These are phyloP conservation scores for Furcifer pardalis DNA, from an alignment of 2,797 vertebrate genomes.

Conservation along the genomic window DNA sequence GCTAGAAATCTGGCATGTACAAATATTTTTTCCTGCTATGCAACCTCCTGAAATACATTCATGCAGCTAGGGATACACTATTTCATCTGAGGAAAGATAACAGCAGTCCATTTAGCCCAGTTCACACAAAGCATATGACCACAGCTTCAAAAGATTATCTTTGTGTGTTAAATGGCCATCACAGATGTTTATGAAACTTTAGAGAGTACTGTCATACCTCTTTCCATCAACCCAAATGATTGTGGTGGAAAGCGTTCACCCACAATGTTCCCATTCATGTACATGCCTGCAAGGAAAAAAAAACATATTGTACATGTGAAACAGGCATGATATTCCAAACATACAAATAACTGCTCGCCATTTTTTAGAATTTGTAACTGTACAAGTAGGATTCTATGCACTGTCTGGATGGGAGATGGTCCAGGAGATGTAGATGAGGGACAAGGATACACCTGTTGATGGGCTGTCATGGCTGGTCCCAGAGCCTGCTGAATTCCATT, in stretches of 20 bases:
- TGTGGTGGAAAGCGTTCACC: background rate
- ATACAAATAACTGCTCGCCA: background rate
- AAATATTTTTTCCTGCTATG: conserved; percentile 4
- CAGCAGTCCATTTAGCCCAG: background rate
- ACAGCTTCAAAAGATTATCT: background rate
- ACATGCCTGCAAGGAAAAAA: background rate
- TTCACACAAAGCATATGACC: background rate
- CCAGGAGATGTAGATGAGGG: background rate
- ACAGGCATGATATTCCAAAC: background rate
- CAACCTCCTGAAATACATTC: conserved; percentile 1
- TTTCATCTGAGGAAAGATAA: background rate
- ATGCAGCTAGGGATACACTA: background rate
- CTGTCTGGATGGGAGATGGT: background rate
- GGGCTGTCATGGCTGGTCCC: too few relatives aligned
- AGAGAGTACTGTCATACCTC: background rate
- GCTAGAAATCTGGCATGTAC: conserved; percentile 16
- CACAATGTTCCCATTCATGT: background rate
- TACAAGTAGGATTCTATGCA: background rate
- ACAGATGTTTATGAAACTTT: background rate
- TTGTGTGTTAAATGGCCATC: background rate
- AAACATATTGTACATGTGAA: background rate
- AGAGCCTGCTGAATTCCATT: too few relatives aligned
- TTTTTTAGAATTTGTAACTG: background rate
- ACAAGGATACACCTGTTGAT: too few relatives aligned
- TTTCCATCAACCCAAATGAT: background rate